These are phyloP conservation scores for Diarsia brunnea DNA, from an alignment of 2,888 invertebrate species.

Conservation along the genomic window DNA sequence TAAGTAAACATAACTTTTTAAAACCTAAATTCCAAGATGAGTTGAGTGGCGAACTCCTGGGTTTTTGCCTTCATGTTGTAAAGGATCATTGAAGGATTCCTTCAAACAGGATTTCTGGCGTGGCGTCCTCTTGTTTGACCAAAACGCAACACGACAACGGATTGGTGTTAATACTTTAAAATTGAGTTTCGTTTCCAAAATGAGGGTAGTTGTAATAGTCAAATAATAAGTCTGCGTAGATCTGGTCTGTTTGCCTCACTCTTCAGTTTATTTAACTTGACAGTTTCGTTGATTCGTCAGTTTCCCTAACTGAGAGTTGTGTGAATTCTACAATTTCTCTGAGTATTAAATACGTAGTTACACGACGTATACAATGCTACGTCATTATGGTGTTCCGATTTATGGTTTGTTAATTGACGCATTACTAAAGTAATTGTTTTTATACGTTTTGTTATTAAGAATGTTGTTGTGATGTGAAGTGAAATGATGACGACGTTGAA, in stretches of 20 bases:
- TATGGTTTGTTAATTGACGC: neutral
- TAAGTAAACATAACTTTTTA: too few species aligned
- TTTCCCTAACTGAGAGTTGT: too few species aligned
- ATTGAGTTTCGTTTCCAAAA: neutral
- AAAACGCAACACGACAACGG: neutral
- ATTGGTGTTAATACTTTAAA: neutral
- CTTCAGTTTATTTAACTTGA: too few species aligned
- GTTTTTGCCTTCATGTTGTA: neutral
- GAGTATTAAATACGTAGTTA: too few species aligned
- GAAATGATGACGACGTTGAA: neutral
- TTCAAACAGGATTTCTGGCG: neutral
- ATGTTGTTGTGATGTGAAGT: neutral
- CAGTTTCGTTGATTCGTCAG: too few species aligned
- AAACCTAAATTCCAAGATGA: too few species aligned
- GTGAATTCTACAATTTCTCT: too few species aligned
- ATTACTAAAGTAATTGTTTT: neutral
- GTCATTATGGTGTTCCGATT: neutral
- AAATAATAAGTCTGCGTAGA: neutral
- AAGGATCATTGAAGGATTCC: neutral
- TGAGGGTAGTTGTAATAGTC: slow-evolving; percentile 8
- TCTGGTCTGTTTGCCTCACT: too few species aligned
- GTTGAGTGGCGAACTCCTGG: neutral
- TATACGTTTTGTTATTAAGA: neutral
- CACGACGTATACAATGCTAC: too few species aligned
- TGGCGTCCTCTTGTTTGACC: neutral